phyloP scores from a whole-genome alignment of 2,797 vertebrate species.

The Microctenopoma steveboyesi region DNA sequence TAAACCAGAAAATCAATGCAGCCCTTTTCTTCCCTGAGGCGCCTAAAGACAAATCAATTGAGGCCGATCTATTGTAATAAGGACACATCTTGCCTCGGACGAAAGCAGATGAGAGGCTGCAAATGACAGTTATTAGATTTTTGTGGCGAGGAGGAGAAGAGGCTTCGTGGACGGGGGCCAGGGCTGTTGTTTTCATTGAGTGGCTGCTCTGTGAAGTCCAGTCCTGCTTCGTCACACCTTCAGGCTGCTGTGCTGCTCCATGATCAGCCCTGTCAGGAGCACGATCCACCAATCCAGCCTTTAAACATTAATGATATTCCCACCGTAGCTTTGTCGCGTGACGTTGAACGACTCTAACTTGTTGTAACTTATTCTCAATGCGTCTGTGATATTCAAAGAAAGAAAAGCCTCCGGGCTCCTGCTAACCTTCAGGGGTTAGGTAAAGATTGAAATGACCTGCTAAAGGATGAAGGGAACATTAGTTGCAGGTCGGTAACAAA shows the following conservation, averaged over 20 bases:
- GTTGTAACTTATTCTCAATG: not conserved
- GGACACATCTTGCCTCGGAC: conserved; percentile 59
- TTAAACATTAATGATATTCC: conserved; percentile 50
- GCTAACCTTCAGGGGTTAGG: too few species aligned
- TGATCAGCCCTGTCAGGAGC: conserved; percentile 3
- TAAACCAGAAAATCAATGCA: conserved; percentile 69
- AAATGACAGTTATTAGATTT: conserved; percentile 66
- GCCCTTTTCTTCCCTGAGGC: conserved; percentile 37
- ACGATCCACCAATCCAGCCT: conserved; percentile 49
- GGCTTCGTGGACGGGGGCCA: conserved; percentile 34
- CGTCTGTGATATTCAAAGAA: not conserved
- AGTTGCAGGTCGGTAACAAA: too few species aligned
- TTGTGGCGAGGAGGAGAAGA: conserved; percentile 15
- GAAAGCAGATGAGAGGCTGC: conserved; percentile 39
- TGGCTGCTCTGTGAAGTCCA: conserved; percentile 62
- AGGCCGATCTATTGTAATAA: conserved; percentile 71
- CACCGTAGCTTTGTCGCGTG: conserved; percentile 29
- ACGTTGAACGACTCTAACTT: conserved; percentile 10
- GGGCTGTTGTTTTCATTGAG: conserved; percentile 65
- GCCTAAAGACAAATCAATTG: conserved; percentile 74
- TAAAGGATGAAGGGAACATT: too few species aligned
- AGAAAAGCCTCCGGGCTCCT: too few species aligned
- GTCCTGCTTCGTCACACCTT: conserved; percentile 37
- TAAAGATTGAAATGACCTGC: not conserved
- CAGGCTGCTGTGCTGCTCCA: conserved; percentile 14